phyloP scores from a whole-genome alignment of 2,888 invertebrate species.

The Spodoptera picta region DNA sequence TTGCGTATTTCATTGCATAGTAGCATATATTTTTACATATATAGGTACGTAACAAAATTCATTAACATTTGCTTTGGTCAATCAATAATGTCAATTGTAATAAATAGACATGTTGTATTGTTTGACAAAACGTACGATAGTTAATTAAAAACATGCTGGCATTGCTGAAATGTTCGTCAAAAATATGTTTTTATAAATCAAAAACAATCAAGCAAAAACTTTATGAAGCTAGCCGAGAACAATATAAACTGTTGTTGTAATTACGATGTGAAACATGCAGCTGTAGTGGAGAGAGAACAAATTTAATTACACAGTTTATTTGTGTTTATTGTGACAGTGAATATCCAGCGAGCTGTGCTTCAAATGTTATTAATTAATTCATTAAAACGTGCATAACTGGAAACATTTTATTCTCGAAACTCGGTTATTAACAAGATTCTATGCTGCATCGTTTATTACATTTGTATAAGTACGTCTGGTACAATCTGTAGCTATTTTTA shows the following conservation, averaged over 20 bases:
- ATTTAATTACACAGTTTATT: slow-evolving; percentile 47
- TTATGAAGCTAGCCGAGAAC: slow-evolving; percentile 2
- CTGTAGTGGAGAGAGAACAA: slow-evolving; percentile 20
- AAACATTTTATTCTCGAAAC: slow-evolving; percentile 17
- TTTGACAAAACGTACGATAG: neutral
- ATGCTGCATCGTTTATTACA: slow-evolving; percentile 15
- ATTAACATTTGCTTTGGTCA: no score
- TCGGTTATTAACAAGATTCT: slow-evolving; percentile 18
- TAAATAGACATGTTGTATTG: neutral
- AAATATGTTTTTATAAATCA: neutral
- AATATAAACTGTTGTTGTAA: slow-evolving; percentile 1
- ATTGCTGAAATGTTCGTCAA: no score
- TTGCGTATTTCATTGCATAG: neutral
- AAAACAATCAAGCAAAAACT: neutral
- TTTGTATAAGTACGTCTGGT: slow-evolving; percentile 6
- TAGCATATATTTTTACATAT: no score
- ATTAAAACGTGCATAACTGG: slow-evolving; percentile 19
- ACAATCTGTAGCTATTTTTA: neutral
- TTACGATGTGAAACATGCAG: slow-evolving; percentile 22
- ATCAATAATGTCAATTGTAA: no score
- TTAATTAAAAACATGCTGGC: no score
- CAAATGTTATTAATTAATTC: slow-evolving; percentile 33
- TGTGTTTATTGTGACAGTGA: slow-evolving; percentile 27
- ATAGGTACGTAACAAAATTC: no score
- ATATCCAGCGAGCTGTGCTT: slow-evolving; percentile 17